Evolutionary conservation across 2,888 invertebrate genomes (phyloP).

Genomic region (Anodontia alba): DNA sequence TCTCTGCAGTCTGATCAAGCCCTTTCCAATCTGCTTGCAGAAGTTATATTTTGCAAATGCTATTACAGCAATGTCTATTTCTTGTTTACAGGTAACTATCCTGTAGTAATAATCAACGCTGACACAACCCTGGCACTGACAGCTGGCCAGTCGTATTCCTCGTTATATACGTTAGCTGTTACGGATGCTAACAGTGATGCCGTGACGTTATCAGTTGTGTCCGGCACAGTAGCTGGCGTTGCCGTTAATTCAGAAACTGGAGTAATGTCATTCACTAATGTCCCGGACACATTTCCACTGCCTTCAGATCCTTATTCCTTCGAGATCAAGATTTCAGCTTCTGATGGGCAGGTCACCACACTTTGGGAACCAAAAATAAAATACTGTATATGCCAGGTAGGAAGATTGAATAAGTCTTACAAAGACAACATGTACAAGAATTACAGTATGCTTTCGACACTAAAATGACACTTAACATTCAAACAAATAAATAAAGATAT

Average conservation of each 20-base stretch:
- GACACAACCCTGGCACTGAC: slow-evolving; percentile 54
- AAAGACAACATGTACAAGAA: too few relatives aligned
- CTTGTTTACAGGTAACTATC: slow-evolving; percentile 65
- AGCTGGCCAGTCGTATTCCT: slow-evolving; percentile 50
- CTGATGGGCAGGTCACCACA: slow-evolving; percentile 60
- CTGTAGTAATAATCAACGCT: slow-evolving; percentile 49
- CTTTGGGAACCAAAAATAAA: slow-evolving; percentile 62
- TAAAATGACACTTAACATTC: too few relatives aligned
- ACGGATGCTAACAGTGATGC: slow-evolving; percentile 64
- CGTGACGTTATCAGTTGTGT: slow-evolving; percentile 46
- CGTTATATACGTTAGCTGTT: slow-evolving; percentile 48
- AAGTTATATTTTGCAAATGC: too few relatives aligned
- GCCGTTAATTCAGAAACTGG: slow-evolving; percentile 43
- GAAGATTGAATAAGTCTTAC: too few relatives aligned
- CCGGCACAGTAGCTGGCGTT: slow-evolving; percentile 55
- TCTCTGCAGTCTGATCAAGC: too few relatives aligned
- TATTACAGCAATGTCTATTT: too few relatives aligned
- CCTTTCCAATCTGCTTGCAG: too few relatives aligned
- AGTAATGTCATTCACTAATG: slow-evolving; percentile 51
- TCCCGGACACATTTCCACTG: slow-evolving; percentile 47
- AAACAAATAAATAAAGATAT: too few relatives aligned
- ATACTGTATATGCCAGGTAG: slow-evolving; percentile 67
- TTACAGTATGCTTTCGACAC: too few relatives aligned
- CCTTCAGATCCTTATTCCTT: slow-evolving; percentile 20
- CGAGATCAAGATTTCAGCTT: slow-evolving; percentile 47